These are phyloP conservation scores for Diprion similis DNA, from an alignment of 1,140 invertebrate genomes.

Conservation along the genomic window DNA sequence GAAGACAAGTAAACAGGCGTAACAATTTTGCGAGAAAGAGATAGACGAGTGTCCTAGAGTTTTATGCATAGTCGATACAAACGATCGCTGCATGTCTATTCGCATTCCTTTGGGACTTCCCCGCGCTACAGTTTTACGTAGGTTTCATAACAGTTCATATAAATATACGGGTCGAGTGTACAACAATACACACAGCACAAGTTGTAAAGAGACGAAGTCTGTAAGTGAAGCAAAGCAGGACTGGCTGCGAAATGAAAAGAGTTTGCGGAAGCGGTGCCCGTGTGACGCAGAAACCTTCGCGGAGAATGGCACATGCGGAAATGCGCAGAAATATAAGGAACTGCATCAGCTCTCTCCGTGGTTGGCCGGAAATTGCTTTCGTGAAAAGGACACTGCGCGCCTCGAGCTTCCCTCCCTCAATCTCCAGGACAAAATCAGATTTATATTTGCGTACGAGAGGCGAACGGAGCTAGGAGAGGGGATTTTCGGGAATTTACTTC, in stretches of 20 bases:
- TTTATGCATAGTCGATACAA: conserved; percentile 5
- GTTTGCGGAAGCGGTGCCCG: background rate
- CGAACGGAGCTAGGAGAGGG: too few species aligned
- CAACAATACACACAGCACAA: too few species aligned
- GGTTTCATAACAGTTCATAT: too few species aligned
- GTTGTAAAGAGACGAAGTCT: too few species aligned
- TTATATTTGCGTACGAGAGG: background rate
- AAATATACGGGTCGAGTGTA: too few species aligned
- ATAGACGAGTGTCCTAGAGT: background rate
- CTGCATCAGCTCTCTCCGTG: background rate
- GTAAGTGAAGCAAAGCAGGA: too few species aligned
- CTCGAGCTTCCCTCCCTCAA: too few species aligned
- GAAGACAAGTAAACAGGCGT: background rate
- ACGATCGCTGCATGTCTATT: background rate
- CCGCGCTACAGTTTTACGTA: too few species aligned
- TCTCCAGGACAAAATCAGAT: too few species aligned
- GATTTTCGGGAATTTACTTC: background rate
- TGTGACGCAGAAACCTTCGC: background rate
- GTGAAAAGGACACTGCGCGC: background rate
- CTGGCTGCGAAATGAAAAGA: background rate
- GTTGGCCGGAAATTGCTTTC: conserved; percentile 2
- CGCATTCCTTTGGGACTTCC: background rate
- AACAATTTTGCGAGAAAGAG: background rate
- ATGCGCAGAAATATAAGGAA: background rate
- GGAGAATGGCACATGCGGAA: background rate